Evolutionary conservation across 2,888 invertebrate genomes (phyloP).

Genomic region (Athripsodes cinereus): DNA sequence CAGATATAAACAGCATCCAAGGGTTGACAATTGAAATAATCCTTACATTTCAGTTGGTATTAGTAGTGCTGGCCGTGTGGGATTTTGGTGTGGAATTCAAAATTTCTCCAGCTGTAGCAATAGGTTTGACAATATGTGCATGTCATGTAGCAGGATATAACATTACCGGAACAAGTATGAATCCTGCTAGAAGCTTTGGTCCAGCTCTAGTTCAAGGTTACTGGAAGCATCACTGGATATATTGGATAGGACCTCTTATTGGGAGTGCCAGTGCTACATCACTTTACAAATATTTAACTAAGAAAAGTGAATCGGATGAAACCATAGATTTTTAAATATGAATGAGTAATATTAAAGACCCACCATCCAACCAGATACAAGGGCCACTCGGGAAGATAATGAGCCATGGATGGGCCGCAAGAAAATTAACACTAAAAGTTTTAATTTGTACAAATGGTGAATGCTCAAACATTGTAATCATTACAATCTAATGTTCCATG

Average conservation of each 20-base stretch:
- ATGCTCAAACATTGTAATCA: too few species aligned
- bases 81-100: background rate
- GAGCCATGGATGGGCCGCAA: too few species aligned
- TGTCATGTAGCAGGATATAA: background rate
- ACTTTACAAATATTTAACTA: background rate
- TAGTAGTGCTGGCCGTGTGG: background rate
- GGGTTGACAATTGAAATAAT: background rate
- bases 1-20: background rate
- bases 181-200: slow-evolving; percentile 86
- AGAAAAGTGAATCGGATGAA: too few species aligned
- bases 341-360: too few species aligned
- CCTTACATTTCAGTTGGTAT: background rate
- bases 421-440: too few species aligned
- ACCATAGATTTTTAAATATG: too few species aligned
- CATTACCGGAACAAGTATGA: slow-evolving; percentile 86
- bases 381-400: too few species aligned
- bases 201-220: slow-evolving; percentile 72
- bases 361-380: too few species aligned
- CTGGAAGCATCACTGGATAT: slow-evolving; percentile 79
- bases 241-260: background rate
- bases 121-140: background rate
- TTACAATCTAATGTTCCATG: too few species aligned
- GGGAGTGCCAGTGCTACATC: background rate
- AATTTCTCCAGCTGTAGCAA: background rate
- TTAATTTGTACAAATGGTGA: too few species aligned